Conservation (phyloP, 2,888 invertebrate genomes). For the Agrochola lychnidis region DNA sequence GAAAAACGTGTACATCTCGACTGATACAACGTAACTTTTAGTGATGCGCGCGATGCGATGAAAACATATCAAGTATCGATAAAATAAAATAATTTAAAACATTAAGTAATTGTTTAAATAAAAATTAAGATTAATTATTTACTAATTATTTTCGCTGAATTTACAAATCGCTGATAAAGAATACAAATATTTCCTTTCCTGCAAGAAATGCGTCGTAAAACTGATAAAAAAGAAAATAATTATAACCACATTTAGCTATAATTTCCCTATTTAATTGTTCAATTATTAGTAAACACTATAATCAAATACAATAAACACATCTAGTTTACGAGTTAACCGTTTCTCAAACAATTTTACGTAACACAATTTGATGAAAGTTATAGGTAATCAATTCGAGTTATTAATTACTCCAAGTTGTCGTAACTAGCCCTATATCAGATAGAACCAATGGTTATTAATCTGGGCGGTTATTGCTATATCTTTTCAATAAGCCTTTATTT, state of each 20-base stretch:
- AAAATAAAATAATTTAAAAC: neutral
- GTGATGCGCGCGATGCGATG: constrained; percentile 56
- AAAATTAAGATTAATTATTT: too few relatives aligned
- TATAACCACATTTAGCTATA: neutral
- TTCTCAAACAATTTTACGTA: constrained; percentile 35
- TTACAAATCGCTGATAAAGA: neutral
- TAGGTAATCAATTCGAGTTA: constrained; percentile 29
- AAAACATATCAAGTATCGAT: constrained; percentile 25
- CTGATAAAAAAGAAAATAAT: neutral
- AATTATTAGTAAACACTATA: constrained; percentile 3
- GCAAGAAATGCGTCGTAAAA: neutral
- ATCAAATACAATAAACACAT: constrained; percentile 34
- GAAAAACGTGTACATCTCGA: constrained; percentile 74
- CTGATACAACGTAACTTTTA: constrained; percentile 67
- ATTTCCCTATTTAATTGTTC: neutral
- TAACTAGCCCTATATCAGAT: constrained; percentile 32
- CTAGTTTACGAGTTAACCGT: constrained; percentile 10
- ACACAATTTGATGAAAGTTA: constrained; percentile 39
- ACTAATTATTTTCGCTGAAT: neutral
- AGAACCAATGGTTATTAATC: constrained; percentile 17
- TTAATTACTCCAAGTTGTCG: constrained; percentile 44
- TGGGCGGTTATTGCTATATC: neutral
- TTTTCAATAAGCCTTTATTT: constrained; percentile 19
- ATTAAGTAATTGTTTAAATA: neutral
- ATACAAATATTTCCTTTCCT: neutral